Evolutionary conservation across 2,888 invertebrate species (phyloP).

Genomic region (Pristionchus exspectatus): DNA sequence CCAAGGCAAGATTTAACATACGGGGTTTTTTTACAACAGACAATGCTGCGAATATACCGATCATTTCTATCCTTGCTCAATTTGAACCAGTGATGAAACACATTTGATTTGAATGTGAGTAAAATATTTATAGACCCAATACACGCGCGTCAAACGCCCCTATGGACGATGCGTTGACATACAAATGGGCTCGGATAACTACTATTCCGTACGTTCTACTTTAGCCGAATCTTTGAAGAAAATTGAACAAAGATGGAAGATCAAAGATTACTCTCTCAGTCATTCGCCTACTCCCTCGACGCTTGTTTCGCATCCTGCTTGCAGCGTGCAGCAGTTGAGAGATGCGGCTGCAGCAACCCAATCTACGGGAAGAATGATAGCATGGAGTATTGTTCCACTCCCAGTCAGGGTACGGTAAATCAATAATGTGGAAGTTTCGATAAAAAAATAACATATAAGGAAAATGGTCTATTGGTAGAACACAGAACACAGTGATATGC

Average conservation of each 20-base stretch:
- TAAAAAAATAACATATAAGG: no score
- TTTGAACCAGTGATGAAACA: neutral
- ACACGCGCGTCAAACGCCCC: neutral
- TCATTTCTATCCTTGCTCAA: neutral
- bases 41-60: no score
- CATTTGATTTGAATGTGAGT: neutral
- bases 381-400: neutral
- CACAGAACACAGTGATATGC: no score
- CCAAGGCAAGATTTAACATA: neutral
- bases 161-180: neutral
- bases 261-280: neutral
- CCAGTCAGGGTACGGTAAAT: neutral
- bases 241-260: neutral
- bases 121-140: neutral
- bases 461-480: no score
- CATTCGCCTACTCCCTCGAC: conserved; percentile 1
- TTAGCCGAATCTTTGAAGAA: neutral
- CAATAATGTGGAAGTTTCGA: no score
- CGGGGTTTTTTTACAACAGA: neutral
- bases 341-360: neutral
- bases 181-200: neutral
- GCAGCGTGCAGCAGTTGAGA: neutral
- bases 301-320: neutral
- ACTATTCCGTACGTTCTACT: neutral
- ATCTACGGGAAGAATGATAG: neutral